A percentile compares a stretch with the other conserved stretches of the same genome.
Conservation (phyloP, 2,888 invertebrate genomes). For the Poecilobothrus nobilitatus region DNA sequence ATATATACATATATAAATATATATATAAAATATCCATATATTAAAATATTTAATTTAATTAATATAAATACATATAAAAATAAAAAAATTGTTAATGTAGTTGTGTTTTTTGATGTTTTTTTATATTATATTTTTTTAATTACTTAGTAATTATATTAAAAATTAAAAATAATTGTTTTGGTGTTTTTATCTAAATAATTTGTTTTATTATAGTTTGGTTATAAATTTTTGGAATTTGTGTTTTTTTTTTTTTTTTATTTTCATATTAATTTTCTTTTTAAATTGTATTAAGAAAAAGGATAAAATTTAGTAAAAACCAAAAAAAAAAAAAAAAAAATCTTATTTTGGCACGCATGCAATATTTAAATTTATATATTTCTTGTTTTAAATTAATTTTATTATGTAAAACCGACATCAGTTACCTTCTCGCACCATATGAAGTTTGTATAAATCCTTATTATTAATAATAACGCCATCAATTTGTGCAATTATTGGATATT, state of each 20-base stretch:
- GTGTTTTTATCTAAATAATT: neutral
- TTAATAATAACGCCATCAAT: neutral
- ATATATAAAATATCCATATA: no score
- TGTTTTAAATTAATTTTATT: conserved; percentile 16
- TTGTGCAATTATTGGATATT: neutral
- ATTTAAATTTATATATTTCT: conserved; percentile 8
- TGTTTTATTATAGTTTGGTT: neutral
- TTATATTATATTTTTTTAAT: neutral
- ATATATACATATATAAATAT: no score
- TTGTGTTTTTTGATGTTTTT: neutral
- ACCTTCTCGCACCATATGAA: conserved; percentile 44
- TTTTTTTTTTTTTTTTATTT: no score
- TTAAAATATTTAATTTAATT: no score
- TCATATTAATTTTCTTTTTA: no score
- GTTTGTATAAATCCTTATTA: conserved; percentile 31
- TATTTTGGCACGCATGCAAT: conserved; percentile 21
- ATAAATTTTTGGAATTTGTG: no score
- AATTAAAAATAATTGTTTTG: neutral
- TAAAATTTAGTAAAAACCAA: no score
- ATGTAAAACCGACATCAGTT: conserved; percentile 32
- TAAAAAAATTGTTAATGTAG: neutral
- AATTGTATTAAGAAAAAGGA: no score
- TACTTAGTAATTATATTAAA: neutral
- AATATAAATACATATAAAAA: neutral
- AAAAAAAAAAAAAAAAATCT: neutral